Percentiles rank a stretch among this genome's conserved stretches.
Evolutionary conservation across 1,140 invertebrate species (phyloP).

Genomic region (Lordiphosa mommai): DNA sequence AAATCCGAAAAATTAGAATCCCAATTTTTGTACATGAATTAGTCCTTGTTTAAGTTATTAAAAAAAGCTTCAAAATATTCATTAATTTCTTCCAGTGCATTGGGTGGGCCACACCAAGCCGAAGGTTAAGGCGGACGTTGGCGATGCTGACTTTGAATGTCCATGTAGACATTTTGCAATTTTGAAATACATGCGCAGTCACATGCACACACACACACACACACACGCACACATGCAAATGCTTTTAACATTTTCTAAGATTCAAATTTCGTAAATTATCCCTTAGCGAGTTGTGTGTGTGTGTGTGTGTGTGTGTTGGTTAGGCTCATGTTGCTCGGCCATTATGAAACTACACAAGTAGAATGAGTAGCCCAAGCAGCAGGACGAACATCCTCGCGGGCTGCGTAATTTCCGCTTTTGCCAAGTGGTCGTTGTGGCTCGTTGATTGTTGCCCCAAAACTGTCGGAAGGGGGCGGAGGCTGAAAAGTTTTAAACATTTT

Average conservation of each 20-base stretch:
- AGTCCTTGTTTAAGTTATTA: too few species aligned
- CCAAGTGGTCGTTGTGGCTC: not conserved
- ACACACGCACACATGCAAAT: constrained; percentile 37
- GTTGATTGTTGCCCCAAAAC: constrained; percentile 4
- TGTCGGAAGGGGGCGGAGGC: not conserved
- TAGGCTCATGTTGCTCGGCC: constrained; percentile 29
- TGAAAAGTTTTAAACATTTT: not conserved
- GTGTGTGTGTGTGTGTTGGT: constrained; percentile 19
- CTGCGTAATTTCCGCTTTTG: constrained; percentile 32
- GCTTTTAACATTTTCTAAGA: constrained; percentile 78
- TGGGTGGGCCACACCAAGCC: not conserved
- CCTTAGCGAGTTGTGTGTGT: constrained; percentile 58
- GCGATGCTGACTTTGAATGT: constrained; percentile 68
- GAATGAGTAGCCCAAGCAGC: not conserved
- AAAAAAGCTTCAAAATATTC: too few species aligned
- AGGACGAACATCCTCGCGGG: constrained; percentile 19
- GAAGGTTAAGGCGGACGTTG: constrained; percentile 24
- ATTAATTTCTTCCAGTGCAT: constrained; percentile 3
- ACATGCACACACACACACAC: constrained; percentile 29
- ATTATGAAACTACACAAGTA: constrained; percentile 44
- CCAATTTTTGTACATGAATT: too few species aligned
- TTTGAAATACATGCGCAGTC: constrained; percentile 70
- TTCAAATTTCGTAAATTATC: constrained; percentile 78
- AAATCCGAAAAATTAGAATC: too few species aligned
- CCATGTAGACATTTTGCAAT: constrained; percentile 76